Base-by-base conservation (phyloP, 2,888 invertebrate species). In the Rotaria sp. region DNA sequence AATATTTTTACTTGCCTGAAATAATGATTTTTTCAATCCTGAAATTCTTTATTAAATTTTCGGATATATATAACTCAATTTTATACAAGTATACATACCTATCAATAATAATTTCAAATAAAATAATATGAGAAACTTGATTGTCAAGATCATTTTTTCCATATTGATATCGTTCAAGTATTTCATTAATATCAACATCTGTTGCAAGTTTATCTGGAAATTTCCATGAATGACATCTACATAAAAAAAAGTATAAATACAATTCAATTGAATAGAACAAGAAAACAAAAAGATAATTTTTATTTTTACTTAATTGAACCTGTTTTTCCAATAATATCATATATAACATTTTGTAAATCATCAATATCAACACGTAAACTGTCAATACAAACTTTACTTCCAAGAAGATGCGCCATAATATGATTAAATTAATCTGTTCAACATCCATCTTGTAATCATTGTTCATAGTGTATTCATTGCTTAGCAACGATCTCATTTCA, bases 81-180 rank as follows among this genome's bases (percentile, higher is more conserved):
- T 2, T 55, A 59, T 59, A 15, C 2, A 15, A 13, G 7, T 57
- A 57, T 18, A 48, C 86, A 85, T 87, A 91, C 91, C 91, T 90
- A 88, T 91, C 91, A 87, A 91, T 91, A 15, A 91, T 90, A 30
- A 91, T 89, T 87, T 91, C 91, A 87, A 91, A 89, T 35, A 91
- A 88, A 24, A 90, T 89, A 84, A 91, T 89, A 88, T 91, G 91
- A 18, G 91, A 89, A 15, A 91, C 89, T 87, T 91, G 91, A 86
- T 89, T 89, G 74, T 90, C 90, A 85, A 91, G 89, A 74, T 88
- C 88, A 55, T 88, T 88, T 74, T 89, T 89, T 85, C 88, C 88
- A 86, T 88, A 90, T 84, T 88, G 88, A 87, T 91, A 90, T 85
- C 89, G 87, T 67, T 90, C 90, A 45, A 91, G 87, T 48, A 91